phyloP scores from a whole-genome alignment of 2,797 vertebrate species.

The Lacerta bilineata region DNA sequence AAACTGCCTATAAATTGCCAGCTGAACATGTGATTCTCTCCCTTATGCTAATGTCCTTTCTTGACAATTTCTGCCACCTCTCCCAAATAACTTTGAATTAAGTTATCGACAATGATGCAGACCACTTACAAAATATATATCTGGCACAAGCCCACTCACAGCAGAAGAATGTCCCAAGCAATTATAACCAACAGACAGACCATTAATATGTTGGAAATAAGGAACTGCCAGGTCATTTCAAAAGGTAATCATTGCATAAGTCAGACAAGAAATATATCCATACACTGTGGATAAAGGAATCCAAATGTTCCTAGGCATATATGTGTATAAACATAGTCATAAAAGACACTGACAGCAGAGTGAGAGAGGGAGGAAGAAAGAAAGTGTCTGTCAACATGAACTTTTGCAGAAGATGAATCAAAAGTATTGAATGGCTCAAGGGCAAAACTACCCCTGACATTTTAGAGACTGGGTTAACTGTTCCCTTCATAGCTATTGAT shows the following conservation, averaged over 20 bases:
- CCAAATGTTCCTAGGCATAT: constrained; percentile 50
- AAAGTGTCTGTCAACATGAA: constrained; percentile 2
- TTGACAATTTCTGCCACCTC: constrained; percentile 22
- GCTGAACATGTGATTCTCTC: neutral
- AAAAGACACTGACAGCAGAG: neutral
- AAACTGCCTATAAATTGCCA: neutral
- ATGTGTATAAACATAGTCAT: constrained; percentile 34
- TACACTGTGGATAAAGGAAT: constrained; percentile 6
- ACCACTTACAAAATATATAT: constrained; percentile 46
- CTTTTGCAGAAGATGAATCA: constrained; percentile 56
- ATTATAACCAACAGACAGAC: constrained; percentile 13
- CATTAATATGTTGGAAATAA: constrained; percentile 47
- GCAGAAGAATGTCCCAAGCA: neutral
- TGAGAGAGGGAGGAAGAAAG: neutral
- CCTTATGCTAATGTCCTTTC: neutral
- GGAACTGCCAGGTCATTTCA: constrained; percentile 33
- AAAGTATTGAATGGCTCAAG: constrained; percentile 23
- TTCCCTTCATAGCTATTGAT: neutral
- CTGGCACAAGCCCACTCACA: constrained; percentile 27
- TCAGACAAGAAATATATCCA: constrained; percentile 33
- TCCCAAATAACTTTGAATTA: constrained; percentile 63
- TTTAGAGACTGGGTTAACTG: constrained; percentile 17
- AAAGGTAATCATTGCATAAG: constrained; percentile 45
- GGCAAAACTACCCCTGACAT: constrained; percentile 31
- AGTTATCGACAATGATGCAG: constrained; percentile 60